Percentiles rank a stretch among this genome's conserved stretches.
Evolutionary conservation across 2,888 invertebrate species (phyloP).

Genomic region (Oscheius myriophilus): DNA sequence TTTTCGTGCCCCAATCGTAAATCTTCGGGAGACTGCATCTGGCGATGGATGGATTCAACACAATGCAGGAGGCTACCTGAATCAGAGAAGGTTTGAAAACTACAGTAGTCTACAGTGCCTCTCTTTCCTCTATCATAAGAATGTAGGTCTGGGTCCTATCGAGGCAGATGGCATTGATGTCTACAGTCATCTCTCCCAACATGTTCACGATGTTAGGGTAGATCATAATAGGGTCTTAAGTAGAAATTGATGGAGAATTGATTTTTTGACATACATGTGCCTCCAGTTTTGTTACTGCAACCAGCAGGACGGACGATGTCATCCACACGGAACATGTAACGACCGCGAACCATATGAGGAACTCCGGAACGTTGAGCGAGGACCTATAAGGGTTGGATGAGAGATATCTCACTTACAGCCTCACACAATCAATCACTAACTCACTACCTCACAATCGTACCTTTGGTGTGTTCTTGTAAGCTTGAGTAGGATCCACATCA

Average conservation of each 20-base stretch:
- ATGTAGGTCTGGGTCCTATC: conserved; percentile 72
- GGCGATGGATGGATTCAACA: conserved; percentile 68
- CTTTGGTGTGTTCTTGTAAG: conserved; percentile 68
- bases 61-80: conserved; percentile 63
- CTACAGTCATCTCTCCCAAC: conserved; percentile 94
- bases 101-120: conserved; percentile 36
- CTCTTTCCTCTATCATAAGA: conserved; percentile 69
- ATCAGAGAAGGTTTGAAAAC: neutral
- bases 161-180: conserved; percentile 95
- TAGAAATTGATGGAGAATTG: neutral
- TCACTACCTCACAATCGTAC: conserved; percentile 29
- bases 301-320: conserved; percentile 91
- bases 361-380: conserved; percentile 69
- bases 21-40: conserved; percentile 67
- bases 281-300: conserved; percentile 75
- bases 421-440: neutral
- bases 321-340: conserved; percentile 93
- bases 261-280: conserved; percentile 61
- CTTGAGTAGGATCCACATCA: conserved; percentile 67
- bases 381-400: conserved; percentile 23
- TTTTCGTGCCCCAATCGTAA: conserved; percentile 70
- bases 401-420: neutral
- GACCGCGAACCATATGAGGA: conserved; percentile 75
- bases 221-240: conserved; percentile 68
- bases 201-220: conserved; percentile 92